phyloP scores from a whole-genome alignment of 37 sponge, comb jelly and placozoan genomes.

The Diacarnus erythraeanus region DNA sequence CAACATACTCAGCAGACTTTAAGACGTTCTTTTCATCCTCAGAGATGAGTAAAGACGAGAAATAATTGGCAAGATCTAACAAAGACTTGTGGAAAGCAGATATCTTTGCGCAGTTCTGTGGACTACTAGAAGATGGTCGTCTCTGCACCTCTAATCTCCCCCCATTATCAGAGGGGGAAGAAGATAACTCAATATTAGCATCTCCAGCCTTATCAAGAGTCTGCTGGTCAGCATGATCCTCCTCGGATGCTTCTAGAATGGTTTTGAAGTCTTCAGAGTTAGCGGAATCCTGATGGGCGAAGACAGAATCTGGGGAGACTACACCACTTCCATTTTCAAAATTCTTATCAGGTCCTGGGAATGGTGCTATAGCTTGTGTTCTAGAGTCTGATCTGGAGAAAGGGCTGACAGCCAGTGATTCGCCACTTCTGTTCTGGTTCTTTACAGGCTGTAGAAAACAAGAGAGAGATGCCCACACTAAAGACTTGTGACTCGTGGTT shows the following conservation, averaged over 20 bases:
- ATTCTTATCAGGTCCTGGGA: neutral
- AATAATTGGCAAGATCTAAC: neutral
- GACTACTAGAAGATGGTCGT: neutral
- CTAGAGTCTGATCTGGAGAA: too few species aligned
- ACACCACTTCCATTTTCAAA: neutral
- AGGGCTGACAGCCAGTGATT: too few species aligned
- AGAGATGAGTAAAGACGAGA: constrained; percentile 53
- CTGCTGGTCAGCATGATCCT: neutral
- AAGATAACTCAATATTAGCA: too few species aligned
- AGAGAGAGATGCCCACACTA: too few species aligned
- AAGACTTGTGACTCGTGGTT: too few species aligned
- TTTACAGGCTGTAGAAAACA: neutral
- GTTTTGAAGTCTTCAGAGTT: neutral
- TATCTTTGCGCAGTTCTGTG: constrained; percentile 11
- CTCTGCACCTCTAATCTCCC: neutral
- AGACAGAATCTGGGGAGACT: constrained; percentile 14
- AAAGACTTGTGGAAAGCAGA: constrained; percentile 15
- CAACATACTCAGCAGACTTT: constrained; percentile 52
- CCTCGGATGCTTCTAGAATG: neutral
- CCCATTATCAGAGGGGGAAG: neutral
- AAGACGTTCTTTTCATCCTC: constrained; percentile 43
- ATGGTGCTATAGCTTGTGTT: neutral
- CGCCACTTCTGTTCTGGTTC: neutral
- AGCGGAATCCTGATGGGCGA: constrained; percentile 9
- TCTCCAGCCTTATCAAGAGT: neutral